These are phyloP conservation scores for Craniophora ligustri DNA, from an alignment of 2,888 invertebrate species.

Conservation along the genomic window DNA sequence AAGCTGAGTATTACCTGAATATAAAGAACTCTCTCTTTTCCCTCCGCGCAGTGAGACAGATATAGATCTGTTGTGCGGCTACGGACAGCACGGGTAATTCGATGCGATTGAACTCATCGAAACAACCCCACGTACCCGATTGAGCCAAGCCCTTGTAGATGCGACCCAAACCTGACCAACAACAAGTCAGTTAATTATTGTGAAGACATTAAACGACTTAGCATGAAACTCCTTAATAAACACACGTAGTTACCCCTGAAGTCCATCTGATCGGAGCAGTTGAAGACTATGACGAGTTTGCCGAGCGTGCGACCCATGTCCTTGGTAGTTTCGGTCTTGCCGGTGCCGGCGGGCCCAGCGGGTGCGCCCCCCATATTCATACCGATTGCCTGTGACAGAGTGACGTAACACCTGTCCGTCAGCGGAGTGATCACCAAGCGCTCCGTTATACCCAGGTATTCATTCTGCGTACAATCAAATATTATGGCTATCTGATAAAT, in stretches of 20 bases:
- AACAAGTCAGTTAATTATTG: no score
- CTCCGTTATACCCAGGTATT: constrained; percentile 96
- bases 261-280: constrained; percentile 98
- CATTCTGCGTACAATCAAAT: constrained; percentile 86
- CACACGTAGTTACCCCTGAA: constrained; percentile 90
- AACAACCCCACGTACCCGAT: constrained; percentile 97
- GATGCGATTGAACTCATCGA: constrained; percentile 97
- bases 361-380: constrained; percentile 97
- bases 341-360: constrained; percentile 97
- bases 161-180: constrained; percentile 87
- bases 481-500: no score
- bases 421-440: constrained; percentile 96
- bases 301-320: constrained; percentile 97
- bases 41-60: constrained; percentile 89
- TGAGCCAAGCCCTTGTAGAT: constrained; percentile 95
- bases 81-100: constrained; percentile 96
- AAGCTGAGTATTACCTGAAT: constrained; percentile 88
- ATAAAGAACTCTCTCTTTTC: constrained; percentile 90
- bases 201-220: neutral
- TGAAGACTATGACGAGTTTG: constrained; percentile 97
- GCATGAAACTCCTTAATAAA: neutral
- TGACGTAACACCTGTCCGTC: constrained; percentile 97
- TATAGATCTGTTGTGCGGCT: constrained; percentile 96
- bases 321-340: constrained; percentile 97
- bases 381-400: constrained; percentile 95